Base-by-base conservation (phyloP, 2,888 invertebrate species). In the Lasioglossum figueresi region DNA sequence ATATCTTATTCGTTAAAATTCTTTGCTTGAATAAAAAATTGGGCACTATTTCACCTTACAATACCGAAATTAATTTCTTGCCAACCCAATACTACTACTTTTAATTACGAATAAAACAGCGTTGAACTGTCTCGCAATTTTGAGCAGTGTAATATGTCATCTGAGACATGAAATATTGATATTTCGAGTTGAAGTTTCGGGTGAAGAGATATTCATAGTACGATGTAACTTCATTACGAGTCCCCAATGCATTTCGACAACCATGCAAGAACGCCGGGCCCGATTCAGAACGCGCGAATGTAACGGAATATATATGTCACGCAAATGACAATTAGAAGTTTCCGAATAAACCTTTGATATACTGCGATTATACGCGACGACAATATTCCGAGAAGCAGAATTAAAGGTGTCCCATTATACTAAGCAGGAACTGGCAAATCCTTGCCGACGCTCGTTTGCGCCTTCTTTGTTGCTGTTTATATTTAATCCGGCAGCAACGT, bases 401-500 rank as follows among this genome's bases (percentile, higher is more conserved):
- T 75, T 66, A 73, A 75, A 68, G 74, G 52, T 23, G n/a, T 37
- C 70, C 43, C 37, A 31, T 45, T 68, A 48, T 77, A 52, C 73
- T 79, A 80, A 84, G 56, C 23, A 43, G 71, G 14, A 37, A 81
- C 72, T 66, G 76, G 73, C 34, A 76, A 75, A 85, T 82, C 81
- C 81, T 79, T 79, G 76, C 75, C 45, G 56, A 31, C 6, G 70
- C 84, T 68, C 84, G 70, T 83, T 81, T 74, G 81, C 82, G 76
- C 80, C 52, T 81, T 83, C 80, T 80, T 79, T 76, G 70, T 83
- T 75, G 66, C 86, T 80, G 79, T 86, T 87, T 82, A 84, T 84
- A 87, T 86, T 87, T 80, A 82, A 78, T 77, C 84, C 76, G 16
- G 79, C 76, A 72, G 84, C 84, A 79, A 84, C 84, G 73, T 87